Percentiles rank a stretch among this genome's conserved stretches.
Evolutionary conservation across 2,888 invertebrate genomes (phyloP).

Genomic region (Napeogenes sylphis): DNA sequence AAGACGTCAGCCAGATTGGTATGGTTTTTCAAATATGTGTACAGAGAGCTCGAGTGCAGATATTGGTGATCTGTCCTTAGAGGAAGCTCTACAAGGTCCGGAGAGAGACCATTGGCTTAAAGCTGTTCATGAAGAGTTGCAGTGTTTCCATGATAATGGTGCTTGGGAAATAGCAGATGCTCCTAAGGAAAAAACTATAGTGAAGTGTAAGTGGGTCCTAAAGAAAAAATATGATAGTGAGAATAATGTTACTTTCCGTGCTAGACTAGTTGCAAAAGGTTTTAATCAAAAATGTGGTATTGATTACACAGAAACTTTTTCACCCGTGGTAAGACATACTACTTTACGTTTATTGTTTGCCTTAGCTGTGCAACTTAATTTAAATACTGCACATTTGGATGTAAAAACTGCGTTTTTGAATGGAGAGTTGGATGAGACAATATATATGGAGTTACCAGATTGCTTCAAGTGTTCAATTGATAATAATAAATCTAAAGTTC

Average conservation of each 20-base stretch:
- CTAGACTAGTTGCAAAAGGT: constrained; percentile 19
- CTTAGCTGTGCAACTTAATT: no score
- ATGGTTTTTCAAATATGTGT: no score
- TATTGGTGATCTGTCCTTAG: constrained; percentile 6
- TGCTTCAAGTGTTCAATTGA: neutral
- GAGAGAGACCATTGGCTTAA: constrained; percentile 20
- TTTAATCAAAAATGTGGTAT: constrained; percentile 13
- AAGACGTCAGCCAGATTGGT: no score
- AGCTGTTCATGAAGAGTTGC: constrained; percentile 19
- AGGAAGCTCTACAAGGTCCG: constrained; percentile 21
- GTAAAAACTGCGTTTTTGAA: no score
- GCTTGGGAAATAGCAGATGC: constrained; percentile 26
- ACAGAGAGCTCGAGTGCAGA: neutral
- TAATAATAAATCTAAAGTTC: neutral
- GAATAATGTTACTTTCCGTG: constrained; percentile 22
- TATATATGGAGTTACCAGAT: no score
- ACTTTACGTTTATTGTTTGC: no score
- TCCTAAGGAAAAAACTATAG: constrained; percentile 20
- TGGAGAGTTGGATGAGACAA: no score
- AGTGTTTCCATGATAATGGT: constrained; percentile 24
- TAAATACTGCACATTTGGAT: no score
- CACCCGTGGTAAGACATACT: no score
- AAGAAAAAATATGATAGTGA: constrained; percentile 20
- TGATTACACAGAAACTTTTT: constrained; percentile 4
- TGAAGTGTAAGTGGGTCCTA: constrained; percentile 22